Conservation (phyloP, 1,140 invertebrate species). For the Brachystomella parvula region DNA sequence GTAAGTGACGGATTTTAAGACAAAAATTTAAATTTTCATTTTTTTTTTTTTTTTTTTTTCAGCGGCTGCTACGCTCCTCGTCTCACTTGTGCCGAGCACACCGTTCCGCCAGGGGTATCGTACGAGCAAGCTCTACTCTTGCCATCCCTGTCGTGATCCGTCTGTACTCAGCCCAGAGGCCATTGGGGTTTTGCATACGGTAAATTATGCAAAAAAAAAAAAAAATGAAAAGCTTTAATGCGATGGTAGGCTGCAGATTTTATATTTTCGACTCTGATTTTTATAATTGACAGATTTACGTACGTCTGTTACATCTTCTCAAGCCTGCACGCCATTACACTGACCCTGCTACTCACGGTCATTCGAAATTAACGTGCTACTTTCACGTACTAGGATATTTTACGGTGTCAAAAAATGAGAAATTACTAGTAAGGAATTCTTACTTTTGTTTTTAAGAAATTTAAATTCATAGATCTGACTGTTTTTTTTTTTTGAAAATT, state of each 20-base stretch:
- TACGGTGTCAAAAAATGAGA: constrained; percentile 78
- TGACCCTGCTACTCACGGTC: constrained; percentile 73
- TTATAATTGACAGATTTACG: constrained; percentile 25
- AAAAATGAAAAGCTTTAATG: too few relatives aligned
- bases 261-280: not conserved
- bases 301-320: constrained; percentile 49
- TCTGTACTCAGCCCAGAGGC: constrained; percentile 57
- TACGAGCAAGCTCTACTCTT: constrained; percentile 24
- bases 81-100: constrained; percentile 47
- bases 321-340: constrained; percentile 75
- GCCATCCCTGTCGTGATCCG: constrained; percentile 40
- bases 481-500: constrained; percentile 40
- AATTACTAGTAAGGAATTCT: constrained; percentile 67
- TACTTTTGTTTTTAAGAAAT: constrained; percentile 1
- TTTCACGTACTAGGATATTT: constrained; percentile 85
- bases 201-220: too few relatives aligned
- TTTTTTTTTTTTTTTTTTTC: constrained; percentile 39
- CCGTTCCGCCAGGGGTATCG: not conserved
- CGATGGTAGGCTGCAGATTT: too few relatives aligned
- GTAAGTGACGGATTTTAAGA: constrained; percentile 45
- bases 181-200: constrained; percentile 68
- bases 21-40: not conserved
- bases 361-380: constrained; percentile 82
- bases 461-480: constrained; percentile 18
- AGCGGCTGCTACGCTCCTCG: constrained; percentile 73